Evolutionary conservation across 2,113 vertebrate species (phyloP), one percentile per base, ranked within the genome.

Genomic region (Barbus barbus): DNA sequence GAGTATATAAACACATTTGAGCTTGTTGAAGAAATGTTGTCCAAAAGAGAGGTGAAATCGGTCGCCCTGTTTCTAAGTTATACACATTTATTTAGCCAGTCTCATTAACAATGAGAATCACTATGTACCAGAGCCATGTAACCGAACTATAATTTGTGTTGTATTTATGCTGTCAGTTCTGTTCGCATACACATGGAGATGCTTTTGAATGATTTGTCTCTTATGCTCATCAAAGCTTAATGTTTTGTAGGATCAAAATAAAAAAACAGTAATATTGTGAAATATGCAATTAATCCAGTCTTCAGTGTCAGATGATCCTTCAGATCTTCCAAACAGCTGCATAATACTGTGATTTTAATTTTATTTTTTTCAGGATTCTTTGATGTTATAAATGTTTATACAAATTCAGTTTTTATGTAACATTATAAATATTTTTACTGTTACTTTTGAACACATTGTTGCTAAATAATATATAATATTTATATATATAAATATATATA

Each of bases 1-100:
- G n/a, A 51, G n/a, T 61, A 67, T 61, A 67, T 67, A 44, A 58
- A 65, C 48, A 44, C 76, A 60, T 44, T 63, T 81, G 11, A 36
- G 28, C 28, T 75, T 26, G 14, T 51, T 41, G 44, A 26, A 22
- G 20, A 53, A 33, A 63, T 58, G 36, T 26, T 11, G 51, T 36
- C 75, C 51, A 80, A 63, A 14, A 63, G 9, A 63, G 36, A 48
- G 20, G 4, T 74, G 20, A 24, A 33, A 38, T 60, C 33, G 11
- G 36, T 18, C 1, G 5, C 4, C 12, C 7, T 28, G 20, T 48
- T 58, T 78, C 24, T 38, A 46, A 76, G 14, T 18, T 24, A 26
- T 26, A n/a, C 44, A 12, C 24, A 26, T 22, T 38, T 71, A 71
- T 71, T 71, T 71, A 38, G 33, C 5, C 20, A 71, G 9, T 22